A percentile compares a stretch with the other conserved stretches of the same genome.
phyloP scores from a whole-genome alignment of 2,888 invertebrate genomes.

The Tinea semifulvella region DNA sequence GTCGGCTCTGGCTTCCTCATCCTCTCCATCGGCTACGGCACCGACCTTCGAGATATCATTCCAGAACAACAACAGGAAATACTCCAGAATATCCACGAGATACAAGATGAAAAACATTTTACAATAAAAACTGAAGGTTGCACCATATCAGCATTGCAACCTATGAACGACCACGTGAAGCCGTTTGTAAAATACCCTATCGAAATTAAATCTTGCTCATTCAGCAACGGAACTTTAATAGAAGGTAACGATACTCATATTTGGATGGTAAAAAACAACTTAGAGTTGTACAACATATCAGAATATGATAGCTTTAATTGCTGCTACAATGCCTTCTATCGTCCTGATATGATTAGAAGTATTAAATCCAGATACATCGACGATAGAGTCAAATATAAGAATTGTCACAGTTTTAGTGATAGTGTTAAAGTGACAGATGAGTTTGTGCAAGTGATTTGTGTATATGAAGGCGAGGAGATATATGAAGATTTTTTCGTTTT shows the following conservation, averaged over 20 bases:
- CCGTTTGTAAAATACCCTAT: slow-evolving; percentile 60
- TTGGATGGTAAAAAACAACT: slow-evolving; percentile 55
- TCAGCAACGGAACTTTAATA: slow-evolving; percentile 57
- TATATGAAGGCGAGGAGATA: slow-evolving; percentile 46
- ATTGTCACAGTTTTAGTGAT: slow-evolving; percentile 57
- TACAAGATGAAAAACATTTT: slow-evolving; percentile 35
- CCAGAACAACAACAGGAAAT: not conserved
- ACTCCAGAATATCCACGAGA: not conserved
- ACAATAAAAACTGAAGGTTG: slow-evolving; percentile 73
- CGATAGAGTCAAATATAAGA: slow-evolving; percentile 52
- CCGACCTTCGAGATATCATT: slow-evolving; percentile 26
- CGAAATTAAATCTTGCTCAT: slow-evolving; percentile 59
- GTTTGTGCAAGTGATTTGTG: slow-evolving; percentile 75
- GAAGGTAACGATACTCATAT: slow-evolving; percentile 68
- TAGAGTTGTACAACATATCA: slow-evolving; percentile 56
- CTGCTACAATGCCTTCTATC: slow-evolving; percentile 69
- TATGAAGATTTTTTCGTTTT: slow-evolving; percentile 77
- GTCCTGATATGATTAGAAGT: slow-evolving; percentile 53
- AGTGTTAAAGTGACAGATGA: slow-evolving; percentile 62
- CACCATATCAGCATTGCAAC: slow-evolving; percentile 70
- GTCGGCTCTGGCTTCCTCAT: slow-evolving; percentile 43
- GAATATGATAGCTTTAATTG: slow-evolving; percentile 57
- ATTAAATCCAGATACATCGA: slow-evolving; percentile 52
- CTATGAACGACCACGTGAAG: slow-evolving; percentile 65
- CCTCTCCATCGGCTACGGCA: slow-evolving; percentile 38